Conservation (phyloP, 2,888 invertebrate genomes). For the Capitulum mitella region DNA sequence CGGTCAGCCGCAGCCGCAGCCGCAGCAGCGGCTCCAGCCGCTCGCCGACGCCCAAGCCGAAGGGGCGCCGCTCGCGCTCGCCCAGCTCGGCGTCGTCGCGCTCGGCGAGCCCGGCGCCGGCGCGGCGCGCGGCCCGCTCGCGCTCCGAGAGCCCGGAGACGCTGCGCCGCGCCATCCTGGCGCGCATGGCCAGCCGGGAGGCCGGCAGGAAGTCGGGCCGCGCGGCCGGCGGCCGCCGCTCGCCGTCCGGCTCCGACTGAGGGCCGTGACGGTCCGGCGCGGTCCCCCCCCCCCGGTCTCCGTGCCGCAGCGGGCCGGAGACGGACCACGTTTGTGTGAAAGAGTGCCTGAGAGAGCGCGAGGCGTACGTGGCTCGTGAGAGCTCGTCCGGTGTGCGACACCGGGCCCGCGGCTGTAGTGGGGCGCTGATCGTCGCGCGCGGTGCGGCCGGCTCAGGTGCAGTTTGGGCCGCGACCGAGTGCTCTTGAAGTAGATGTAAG, state of each 20-base stretch:
- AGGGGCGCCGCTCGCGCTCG: not conserved
- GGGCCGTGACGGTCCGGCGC: too few species aligned
- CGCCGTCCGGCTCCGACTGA: conserved; percentile 12
- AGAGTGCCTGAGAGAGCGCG: not conserved
- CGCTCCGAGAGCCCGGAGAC: conserved; percentile 26
- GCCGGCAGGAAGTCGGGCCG: not conserved
- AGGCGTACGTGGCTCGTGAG: not conserved
- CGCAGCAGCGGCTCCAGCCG: not conserved
- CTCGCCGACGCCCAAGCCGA: conserved; percentile 8
- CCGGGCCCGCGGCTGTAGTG: too few species aligned
- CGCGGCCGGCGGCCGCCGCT: not conserved
- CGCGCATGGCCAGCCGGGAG: not conserved
- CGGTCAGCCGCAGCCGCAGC: conserved; percentile 1
- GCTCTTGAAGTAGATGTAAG: too few species aligned
- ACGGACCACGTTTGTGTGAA: not conserved
- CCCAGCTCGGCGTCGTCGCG: not conserved
- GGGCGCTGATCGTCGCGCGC: too few species aligned
- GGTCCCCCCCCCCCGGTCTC: too few species aligned
- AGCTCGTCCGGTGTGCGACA: not conserved
- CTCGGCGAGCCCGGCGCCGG: not conserved
- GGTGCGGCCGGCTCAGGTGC: not conserved
- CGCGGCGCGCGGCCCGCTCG: not conserved
- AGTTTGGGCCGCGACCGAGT: not conserved
- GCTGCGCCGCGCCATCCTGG: conserved; percentile 12
- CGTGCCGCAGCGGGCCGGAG: too few species aligned